Percentiles rank a stretch among this genome's conserved stretches.
phyloP scores from a whole-genome alignment of 2,797 vertebrate genomes.

The Rhodeus uyekii region DNA sequence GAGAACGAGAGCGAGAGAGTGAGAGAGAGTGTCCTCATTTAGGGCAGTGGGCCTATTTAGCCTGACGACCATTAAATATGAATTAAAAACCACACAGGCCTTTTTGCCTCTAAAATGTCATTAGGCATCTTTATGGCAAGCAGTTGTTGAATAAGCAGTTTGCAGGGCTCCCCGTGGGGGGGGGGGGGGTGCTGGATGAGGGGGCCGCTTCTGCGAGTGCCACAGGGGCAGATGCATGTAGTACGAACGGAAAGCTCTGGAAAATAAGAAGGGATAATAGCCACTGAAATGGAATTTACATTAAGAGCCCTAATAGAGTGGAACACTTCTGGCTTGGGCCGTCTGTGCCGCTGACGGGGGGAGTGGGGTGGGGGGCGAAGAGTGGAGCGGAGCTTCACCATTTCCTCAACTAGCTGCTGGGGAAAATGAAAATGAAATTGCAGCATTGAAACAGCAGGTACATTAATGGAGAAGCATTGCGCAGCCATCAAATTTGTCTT shows the following conservation, averaged over 20 bases:
- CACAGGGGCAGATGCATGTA: conserved; percentile 57
- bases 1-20: conserved; percentile 26
- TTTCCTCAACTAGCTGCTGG: conserved; percentile 50
- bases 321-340: conserved; percentile 74
- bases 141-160: conserved; percentile 87
- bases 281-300: conserved; percentile 85
- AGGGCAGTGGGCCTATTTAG: conserved; percentile 81
- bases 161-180: conserved; percentile 75
- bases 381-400: conserved; percentile 24
- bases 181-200: conserved; percentile 10
- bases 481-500: conserved; percentile 46
- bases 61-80: conserved; percentile 83
- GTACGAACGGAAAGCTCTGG: conserved; percentile 70
- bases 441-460: conserved; percentile 45
- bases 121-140: conserved; percentile 84
- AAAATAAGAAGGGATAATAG: conserved; percentile 77
- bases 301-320: conserved; percentile 82
- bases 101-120: conserved; percentile 84
- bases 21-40: conserved; percentile 67
- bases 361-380: conserved; percentile 54
- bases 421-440: conserved; percentile 57
- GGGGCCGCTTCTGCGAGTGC: conserved; percentile 44
- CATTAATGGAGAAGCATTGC: conserved; percentile 47
- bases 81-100: conserved; percentile 87
- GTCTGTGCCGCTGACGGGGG: conserved; percentile 65